Evolutionary conservation across 37 sponge, comb jelly and placozoan genomes (phyloP), one percentile per base, ranked within the genome.

Genomic region (Haliclona indistincta): DNA sequence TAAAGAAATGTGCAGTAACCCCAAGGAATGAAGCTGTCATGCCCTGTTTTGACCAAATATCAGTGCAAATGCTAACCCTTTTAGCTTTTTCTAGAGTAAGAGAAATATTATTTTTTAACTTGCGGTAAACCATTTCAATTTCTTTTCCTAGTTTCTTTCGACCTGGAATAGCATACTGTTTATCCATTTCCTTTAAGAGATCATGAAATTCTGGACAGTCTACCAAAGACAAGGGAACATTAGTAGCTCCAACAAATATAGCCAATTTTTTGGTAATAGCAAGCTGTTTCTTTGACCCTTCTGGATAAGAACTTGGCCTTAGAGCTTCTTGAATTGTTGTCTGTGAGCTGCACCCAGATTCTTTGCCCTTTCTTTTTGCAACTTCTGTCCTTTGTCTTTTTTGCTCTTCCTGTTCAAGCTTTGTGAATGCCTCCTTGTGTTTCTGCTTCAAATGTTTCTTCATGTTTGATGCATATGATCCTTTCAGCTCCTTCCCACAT

Each of bases 11-110:
- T 17, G 54, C 61, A 23, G 78, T 77, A 22, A 77, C 30, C 15
- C 78, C 78, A 3, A 75, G n/a, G 43, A 35, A 75, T 38, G 76
- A 75, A 40, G 76, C 52, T 13, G 54, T 65, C 41, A 77, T 51
- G 25, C 67, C 78, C 44, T 64, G 63, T 37, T 77, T 77, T 15
- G 63, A 41, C 78, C 78, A 77, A 2, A 77, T 25, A 64, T 77
- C 78, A 28, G 54, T 53, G 22, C 67, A 65, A 2, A 77, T 30
- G 23, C 67, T 64, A 34, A 77, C 19, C 25, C 43, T 77, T 28
- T 22, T 20, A 2, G 67, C 78, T 8, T 34, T 7, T 17, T 43
- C 13, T 17, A 77, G 22, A 23, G 30, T 43, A 39, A 32, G 36
- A 43, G 53, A 45, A 33, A 77, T 3, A 3, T 77, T 64, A 19